Evolutionary conservation across 2,888 invertebrate species (phyloP).

Genomic region (Drosophila ustulata): DNA sequence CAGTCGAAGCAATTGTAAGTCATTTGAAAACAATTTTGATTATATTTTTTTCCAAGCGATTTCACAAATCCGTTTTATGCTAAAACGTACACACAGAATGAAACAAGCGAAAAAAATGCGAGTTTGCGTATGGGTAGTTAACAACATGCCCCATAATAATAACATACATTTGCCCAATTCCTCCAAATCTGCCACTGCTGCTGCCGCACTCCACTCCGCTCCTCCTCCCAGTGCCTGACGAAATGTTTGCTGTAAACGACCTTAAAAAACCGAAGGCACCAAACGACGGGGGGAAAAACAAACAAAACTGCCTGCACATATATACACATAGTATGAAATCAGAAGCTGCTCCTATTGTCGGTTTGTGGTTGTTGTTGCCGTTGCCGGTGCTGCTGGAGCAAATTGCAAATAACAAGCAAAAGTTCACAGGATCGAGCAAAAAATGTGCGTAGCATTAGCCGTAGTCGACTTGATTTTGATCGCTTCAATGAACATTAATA

Average conservation of each 20-base stretch:
- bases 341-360: constrained; percentile 46
- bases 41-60: constrained; percentile 83
- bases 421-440: constrained; percentile 64
- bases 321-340: constrained; percentile 64
- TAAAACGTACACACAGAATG: constrained; percentile 31
- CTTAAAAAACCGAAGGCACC: constrained; percentile 70
- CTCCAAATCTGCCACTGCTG: neutral
- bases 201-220: neutral
- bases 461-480: constrained; percentile 81
- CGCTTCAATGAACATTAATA: constrained; percentile 82
- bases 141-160: constrained; percentile 81
- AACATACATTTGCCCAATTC: constrained; percentile 69
- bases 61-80: constrained; percentile 81
- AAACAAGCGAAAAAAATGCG: constrained; percentile 39
- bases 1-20: constrained; percentile 69
- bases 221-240: constrained; percentile 16
- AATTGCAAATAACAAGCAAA: constrained; percentile 79
- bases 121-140: constrained; percentile 78
- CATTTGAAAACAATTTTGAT: constrained; percentile 82
- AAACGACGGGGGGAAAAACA: constrained; percentile 56
- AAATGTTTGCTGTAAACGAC: constrained; percentile 79
- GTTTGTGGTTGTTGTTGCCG: constrained; percentile 26
- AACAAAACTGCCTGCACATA: constrained; percentile 63
- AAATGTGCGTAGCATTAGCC: constrained; percentile 77
- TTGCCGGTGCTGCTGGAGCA: constrained; percentile 59